Base-by-base conservation (phyloP, 1,140 invertebrate species). In the Zaprionus gabonicus region DNA sequence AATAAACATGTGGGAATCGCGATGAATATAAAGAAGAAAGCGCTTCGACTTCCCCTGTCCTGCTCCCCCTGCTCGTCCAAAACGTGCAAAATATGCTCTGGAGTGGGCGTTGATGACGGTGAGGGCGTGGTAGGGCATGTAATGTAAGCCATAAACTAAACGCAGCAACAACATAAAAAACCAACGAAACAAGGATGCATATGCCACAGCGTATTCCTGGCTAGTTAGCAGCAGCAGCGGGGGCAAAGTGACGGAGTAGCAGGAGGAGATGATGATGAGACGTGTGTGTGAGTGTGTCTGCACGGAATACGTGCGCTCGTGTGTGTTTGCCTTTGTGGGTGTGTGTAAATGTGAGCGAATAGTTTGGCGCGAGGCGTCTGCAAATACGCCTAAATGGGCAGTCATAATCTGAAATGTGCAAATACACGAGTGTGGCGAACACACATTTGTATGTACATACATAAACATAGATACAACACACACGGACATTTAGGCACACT, bases 1-100 rank as follows among this genome's bases (percentile, higher is more conserved):
- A 90, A 88, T 90, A 90, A 88, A 85, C 85, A 85, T 85, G 81
- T 66, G 74, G 77, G 73, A 85, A 85, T 72, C 81, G 76, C 60
- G 25, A 74, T 84, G 85, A 88, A 81, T 88, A 84, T 79, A 74
- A 87, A 90, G 59, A 65, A 75, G 71, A 79, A 56, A 51, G 51
- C 41, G 62, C 41, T 44, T 12, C 6, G 10, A 38, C 0, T 28
- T 44, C 23, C 13, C 12, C 23, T 9, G 17, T 13, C 23, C 2
- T 5, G 10, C 17, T 13, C 0, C 4, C 15, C 6, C 5, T 41
- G 38, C 4, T 1, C 5, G 7, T 3, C n/a, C 15, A 44, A 73
- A 80, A 86, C 75, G 80, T 82, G 80, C 57, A 67, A 84, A 46
- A 90, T 88, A 71, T 84, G 81, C 68, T 72, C 71, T 25, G 71